These are phyloP conservation scores for Diabrotica balteata DNA, from an alignment of 2,888 invertebrate species.

Conservation along the genomic window DNA sequence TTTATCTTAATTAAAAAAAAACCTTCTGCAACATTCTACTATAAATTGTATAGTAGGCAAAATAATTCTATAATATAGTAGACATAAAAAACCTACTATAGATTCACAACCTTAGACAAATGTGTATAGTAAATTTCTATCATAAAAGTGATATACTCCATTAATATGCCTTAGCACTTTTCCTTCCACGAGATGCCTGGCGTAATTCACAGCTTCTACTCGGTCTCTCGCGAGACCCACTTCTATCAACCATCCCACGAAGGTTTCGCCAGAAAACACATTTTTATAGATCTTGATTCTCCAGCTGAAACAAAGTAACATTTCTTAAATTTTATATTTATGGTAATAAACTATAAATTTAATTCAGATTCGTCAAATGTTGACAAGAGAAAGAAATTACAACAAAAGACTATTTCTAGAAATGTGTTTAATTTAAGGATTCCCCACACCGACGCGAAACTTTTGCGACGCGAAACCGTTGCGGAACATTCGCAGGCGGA, in stretches of 20 bases:
- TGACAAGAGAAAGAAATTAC: too few relatives aligned
- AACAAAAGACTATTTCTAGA: too few relatives aligned
- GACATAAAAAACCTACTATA: background rate
- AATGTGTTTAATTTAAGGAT: too few relatives aligned
- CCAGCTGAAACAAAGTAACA: slow-evolving; percentile 65
- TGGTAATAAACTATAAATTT: too few relatives aligned
- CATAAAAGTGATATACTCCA: slow-evolving; percentile 84
- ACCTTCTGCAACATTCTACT: too few relatives aligned
- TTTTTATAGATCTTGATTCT: slow-evolving; percentile 78
- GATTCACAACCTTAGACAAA: slow-evolving; percentile 61
- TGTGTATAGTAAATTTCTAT: slow-evolving; percentile 81
- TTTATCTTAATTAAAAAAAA: too few relatives aligned
- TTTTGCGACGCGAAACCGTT: too few relatives aligned
- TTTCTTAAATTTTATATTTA: background rate
- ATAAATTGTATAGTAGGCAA: too few relatives aligned
- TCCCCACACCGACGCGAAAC: too few relatives aligned
- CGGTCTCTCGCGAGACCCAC: slow-evolving; percentile 82
- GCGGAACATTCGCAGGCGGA: too few relatives aligned
- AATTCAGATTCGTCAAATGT: too few relatives aligned
- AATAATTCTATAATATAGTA: too few relatives aligned
- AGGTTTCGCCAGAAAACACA: slow-evolving; percentile 84
- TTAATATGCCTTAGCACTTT: slow-evolving; percentile 85
- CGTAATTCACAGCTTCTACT: slow-evolving; percentile 82
- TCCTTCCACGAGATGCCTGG: slow-evolving; percentile 82
- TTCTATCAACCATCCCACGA: slow-evolving; percentile 86